phyloP scores from a whole-genome alignment of 92 coral and sea anemone species.

The Actinernus sp. region DNA sequence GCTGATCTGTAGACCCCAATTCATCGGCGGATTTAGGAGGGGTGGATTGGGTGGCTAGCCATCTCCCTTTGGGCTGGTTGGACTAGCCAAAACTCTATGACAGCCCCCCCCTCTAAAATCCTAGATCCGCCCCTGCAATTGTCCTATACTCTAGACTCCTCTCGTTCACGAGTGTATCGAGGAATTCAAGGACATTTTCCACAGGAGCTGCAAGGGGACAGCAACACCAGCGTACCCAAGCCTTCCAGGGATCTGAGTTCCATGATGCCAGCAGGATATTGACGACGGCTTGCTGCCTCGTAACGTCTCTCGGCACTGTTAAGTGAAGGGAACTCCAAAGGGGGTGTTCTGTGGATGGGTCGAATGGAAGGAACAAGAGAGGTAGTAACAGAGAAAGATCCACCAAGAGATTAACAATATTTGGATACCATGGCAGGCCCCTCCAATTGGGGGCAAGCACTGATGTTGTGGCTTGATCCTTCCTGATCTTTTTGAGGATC shows the following conservation, averaged over 20 bases:
- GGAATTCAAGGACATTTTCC: no score
- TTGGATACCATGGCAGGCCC: conserved; percentile 66
- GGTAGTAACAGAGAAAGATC: conserved; percentile 36
- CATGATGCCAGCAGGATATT: conserved; percentile 42
- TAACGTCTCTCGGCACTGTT: conserved; percentile 44
- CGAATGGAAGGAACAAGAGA: conserved; percentile 49
- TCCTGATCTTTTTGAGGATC: conserved; percentile 28
- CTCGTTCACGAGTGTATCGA: conserved; percentile 15
- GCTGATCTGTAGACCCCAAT: conserved; percentile 54
- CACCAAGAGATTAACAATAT: conserved; percentile 35
- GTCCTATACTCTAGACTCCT: conserved; percentile 33
- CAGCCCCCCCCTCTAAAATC: no score
- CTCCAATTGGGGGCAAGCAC: conserved; percentile 60
- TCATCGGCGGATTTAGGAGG: no score
- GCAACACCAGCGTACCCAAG: conserved; percentile 54
- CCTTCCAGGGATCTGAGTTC: no score
- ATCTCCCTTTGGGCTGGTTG: no score
- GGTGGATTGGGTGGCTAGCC: no score
- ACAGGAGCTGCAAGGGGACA: conserved; percentile 66
- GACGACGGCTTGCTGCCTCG: conserved; percentile 35
- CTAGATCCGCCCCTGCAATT: no score
- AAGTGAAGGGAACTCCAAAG: conserved; percentile 49
- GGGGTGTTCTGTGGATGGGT: conserved; percentile 48
- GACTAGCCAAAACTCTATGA: no score
- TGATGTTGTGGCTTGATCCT: conserved; percentile 46